These are phyloP conservation scores for Galemys pyrenaicus DNA, from an alignment of 2,113 vertebrate species.

Conservation along the genomic window DNA sequence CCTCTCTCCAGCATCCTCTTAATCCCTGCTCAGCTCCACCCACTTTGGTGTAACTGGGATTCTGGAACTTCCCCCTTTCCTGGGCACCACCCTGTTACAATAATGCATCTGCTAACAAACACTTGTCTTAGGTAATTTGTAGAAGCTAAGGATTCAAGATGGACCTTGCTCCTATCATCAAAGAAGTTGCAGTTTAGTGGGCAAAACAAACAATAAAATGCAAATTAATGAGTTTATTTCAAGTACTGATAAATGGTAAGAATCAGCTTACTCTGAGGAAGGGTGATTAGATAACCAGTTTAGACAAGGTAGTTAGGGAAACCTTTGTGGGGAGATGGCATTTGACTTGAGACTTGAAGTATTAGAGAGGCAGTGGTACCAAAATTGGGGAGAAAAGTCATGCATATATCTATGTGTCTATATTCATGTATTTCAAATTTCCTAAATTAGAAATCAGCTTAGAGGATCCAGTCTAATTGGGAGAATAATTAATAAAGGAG, in stretches of 20 bases:
- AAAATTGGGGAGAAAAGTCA: background rate
- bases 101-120: background rate
- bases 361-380: background rate
- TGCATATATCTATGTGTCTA: background rate
- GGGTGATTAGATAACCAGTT: background rate
- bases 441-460: background rate
- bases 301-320: background rate
- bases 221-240: background rate
- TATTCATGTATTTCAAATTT: background rate
- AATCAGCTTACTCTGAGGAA: background rate
- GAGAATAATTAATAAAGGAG: background rate
- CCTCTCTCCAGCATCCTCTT: no score
- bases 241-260: background rate
- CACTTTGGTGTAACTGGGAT: no score
- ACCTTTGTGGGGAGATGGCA: background rate
- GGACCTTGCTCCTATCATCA: background rate
- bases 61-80: no score
- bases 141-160: background rate
- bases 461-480: background rate
- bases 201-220: background rate
- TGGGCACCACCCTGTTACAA: no score
- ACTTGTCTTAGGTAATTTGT: background rate
- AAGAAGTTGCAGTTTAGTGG: background rate
- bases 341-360: background rate
- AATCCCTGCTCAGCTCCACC: no score